Base-by-base conservation (phyloP, 2,797 vertebrate genomes). In the Sparidentex hasta region DNA sequence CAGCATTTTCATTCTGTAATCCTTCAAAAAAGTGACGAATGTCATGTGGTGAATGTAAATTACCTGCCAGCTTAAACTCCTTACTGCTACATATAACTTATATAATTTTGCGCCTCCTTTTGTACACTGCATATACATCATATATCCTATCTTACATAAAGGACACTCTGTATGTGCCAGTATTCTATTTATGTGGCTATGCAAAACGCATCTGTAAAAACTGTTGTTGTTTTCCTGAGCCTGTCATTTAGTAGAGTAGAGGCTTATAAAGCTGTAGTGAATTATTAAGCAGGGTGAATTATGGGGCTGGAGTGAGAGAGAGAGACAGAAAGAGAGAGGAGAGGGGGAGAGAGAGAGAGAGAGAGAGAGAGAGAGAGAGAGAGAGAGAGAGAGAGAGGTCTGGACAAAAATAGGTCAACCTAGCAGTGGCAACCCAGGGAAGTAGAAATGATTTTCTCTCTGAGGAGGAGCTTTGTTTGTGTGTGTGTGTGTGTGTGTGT, bases 381-480 rank as follows among this genome's bases (percentile, higher is more conserved):
- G 59, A 80, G 43, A 78, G 67, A 80, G 71, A 78, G 67, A 82
- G 71, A 74, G 86, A 80, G 82, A 76, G 86, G 88, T 92, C 93
- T 90, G 92, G 90, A 91, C 88, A 94, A 91, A 95, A 95, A 93
- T 95, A 95, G 94, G 95, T 96, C 95, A 95, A 92, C 87, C 93
- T 93, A 91, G 87, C 88, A 88, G 86, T 91, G 88, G 90, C 87
- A 93, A 92, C 89, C 90, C 91, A 90, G 89, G 93, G 90, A 93
- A 90, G 90, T 92, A 93, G 91, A 93, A 94, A 86, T 90, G 86
- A 93, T 93, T 92, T 78, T 89, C 89, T 91, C 88, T 90, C 93
- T 85, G 84, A 91, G 87, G 92, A 90, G 84, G 88, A 81, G 82
- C 80, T 78, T 64, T 70, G 67, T 76, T 52, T 69, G 55, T 78